These are phyloP conservation scores for Istiophorus platypterus DNA, from an alignment of 2,113 vertebrate genomes.

Conservation along the genomic window DNA sequence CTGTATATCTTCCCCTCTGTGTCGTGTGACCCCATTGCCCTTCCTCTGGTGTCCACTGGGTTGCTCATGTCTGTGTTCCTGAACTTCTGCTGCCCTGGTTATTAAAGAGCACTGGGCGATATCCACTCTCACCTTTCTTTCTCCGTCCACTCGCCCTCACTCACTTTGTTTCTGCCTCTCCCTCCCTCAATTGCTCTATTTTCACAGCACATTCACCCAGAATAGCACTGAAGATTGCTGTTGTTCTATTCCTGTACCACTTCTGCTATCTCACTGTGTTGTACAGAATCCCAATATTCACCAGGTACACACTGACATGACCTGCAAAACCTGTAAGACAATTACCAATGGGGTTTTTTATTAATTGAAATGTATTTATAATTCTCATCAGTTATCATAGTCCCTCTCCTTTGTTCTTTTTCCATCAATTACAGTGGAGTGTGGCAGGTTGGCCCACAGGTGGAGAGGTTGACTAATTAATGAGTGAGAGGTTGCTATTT, in stretches of 20 bases:
- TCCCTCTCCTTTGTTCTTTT: conserved; percentile 62
- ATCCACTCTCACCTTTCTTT: conserved; percentile 65
- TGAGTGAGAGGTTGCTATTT: conserved; percentile 63
- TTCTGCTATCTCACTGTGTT: not conserved
- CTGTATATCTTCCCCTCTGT: conserved; percentile 61
- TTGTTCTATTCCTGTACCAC: conserved; percentile 46
- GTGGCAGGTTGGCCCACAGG: conserved; percentile 70
- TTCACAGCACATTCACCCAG: conserved; percentile 64
- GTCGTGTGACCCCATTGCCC: conserved; percentile 79
- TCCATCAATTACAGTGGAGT: conserved; percentile 67
- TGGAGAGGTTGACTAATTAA: conserved; percentile 75
- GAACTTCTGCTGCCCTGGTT: conserved; percentile 79
- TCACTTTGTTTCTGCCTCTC: conserved; percentile 58
- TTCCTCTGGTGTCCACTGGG: conserved; percentile 73
- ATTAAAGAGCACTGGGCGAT: conserved; percentile 79
- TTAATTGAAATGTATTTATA: conserved; percentile 79
- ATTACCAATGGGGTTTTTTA: conserved; percentile 51
- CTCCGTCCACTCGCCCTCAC: conserved; percentile 44
- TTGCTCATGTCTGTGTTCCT: conserved; percentile 78
- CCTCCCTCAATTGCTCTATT: conserved; percentile 47
- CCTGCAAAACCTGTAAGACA: conserved; percentile 49
- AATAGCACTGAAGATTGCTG: conserved; percentile 68
- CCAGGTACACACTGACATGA: conserved; percentile 14
- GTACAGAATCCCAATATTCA: conserved; percentile 28
- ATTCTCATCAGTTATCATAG: conserved; percentile 73